phyloP scores from a whole-genome alignment of 64 coral and sea anemone genomes.

The Platygyra sinensis region DNA sequence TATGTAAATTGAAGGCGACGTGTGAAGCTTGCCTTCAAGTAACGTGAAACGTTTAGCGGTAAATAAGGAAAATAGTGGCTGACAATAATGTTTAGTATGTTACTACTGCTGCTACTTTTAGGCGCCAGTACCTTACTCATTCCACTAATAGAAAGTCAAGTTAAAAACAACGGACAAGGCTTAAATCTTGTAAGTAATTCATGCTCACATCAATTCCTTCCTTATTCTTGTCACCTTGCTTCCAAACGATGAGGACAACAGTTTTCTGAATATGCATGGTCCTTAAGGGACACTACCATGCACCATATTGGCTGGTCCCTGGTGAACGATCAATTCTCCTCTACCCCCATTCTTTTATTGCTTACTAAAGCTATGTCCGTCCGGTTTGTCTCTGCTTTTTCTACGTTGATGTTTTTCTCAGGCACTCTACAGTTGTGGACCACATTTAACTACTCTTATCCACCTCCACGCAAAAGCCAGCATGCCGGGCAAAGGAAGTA shows the following conservation, averaged over 20 bases:
- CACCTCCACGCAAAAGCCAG: background rate
- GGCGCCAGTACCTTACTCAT: background rate
- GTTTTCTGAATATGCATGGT: too few species aligned
- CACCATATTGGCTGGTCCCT: too few species aligned
- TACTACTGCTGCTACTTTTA: background rate
- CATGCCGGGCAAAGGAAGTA: background rate
- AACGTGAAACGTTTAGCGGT: too few species aligned
- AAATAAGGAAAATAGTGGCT: too few species aligned
- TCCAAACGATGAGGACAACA: background rate
- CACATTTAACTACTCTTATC: background rate
- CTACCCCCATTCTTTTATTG: background rate
- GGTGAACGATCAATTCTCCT: too few species aligned
- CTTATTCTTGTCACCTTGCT: background rate
- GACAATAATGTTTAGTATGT: too few species aligned
- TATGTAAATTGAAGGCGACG: too few species aligned
- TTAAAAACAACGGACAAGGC: conserved; percentile 17
- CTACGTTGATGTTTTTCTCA: background rate
- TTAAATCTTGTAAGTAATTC: conserved; percentile 27
- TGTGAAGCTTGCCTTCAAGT: too few species aligned
- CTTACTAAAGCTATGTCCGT: background rate
- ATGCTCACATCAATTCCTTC: background rate
- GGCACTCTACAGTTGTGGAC: background rate
- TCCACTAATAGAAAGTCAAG: conserved; percentile 2
- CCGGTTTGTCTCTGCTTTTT: background rate
- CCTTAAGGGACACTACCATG: too few species aligned